Evolutionary conservation across 2,888 invertebrate genomes (phyloP).

Genomic region (Hirudinaria manillensis): DNA sequence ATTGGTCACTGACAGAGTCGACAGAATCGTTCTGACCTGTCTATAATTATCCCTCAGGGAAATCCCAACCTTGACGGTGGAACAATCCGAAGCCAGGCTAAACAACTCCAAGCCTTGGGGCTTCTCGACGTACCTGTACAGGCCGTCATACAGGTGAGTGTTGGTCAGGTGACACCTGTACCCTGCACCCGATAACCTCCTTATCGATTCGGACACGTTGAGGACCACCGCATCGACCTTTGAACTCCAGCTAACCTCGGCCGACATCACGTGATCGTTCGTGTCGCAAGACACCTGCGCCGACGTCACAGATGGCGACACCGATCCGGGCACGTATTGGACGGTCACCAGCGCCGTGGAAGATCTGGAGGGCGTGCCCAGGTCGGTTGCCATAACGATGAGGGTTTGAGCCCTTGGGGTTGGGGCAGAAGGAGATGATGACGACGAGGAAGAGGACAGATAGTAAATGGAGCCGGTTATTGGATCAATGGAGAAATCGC

Average conservation of each 20-base stretch:
- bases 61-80: not conserved
- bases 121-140: not conserved
- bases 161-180: not conserved
- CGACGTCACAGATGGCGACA: not conserved
- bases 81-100: not conserved
- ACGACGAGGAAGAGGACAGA: not conserved
- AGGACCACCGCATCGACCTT: not conserved
- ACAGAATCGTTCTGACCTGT: not conserved
- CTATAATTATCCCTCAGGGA: not conserved
- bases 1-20: not conserved
- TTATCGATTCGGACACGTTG: not conserved
- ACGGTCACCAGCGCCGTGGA: not conserved
- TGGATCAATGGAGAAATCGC: not conserved
- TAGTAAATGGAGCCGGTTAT: not conserved
- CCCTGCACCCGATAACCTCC: not conserved
- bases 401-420: not conserved
- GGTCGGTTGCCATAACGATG: conserved; percentile 9
- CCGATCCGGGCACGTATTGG: not conserved
- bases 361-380: not conserved
- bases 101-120: not conserved
- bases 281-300: not conserved
- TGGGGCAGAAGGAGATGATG: not conserved
- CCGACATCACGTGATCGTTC: not conserved
- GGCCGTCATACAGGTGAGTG: not conserved
- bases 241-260: not conserved